These are phyloP conservation scores for Chloroclysta siterata DNA, from an alignment of 2,888 invertebrate species.

Conservation along the genomic window DNA sequence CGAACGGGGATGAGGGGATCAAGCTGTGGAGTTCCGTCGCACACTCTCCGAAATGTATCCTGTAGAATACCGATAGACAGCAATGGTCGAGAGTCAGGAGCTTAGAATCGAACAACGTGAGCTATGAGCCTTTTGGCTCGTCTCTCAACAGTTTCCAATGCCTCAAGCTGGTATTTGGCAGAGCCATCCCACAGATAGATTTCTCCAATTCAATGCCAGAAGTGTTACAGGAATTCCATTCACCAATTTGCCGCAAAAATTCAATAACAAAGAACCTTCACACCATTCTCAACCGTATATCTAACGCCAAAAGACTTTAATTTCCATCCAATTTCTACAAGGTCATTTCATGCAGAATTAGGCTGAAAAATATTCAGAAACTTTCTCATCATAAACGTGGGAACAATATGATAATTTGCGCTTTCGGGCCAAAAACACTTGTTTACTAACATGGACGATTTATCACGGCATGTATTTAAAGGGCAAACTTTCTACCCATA, in stretches of 20 bases:
- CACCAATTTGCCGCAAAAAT: conserved; percentile 18
- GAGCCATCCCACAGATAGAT: no score
- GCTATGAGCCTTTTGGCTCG: no score
- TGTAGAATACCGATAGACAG: no score
- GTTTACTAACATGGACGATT: conserved; percentile 28
- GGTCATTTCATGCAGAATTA: conserved; percentile 20
- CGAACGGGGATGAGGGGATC: no score
- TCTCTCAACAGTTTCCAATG: no score
- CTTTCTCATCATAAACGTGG: conserved; percentile 23
- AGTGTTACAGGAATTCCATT: conserved; percentile 10
- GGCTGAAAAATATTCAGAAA: conserved; percentile 22
- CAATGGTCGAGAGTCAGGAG: no score
- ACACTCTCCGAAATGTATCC: no score
- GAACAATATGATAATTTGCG: conserved; percentile 31
- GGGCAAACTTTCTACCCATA: conserved; percentile 29
- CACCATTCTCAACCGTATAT: not conserved
- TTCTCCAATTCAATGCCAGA: conserved; percentile 6
- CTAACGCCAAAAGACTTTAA: not conserved
- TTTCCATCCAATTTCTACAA: not conserved
- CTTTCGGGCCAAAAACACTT: conserved; percentile 25
- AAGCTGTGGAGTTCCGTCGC: no score
- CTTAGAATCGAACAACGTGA: no score
- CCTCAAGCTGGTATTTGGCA: no score
- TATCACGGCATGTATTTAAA: conserved; percentile 25
- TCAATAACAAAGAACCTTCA: conserved; percentile 16